Base-by-base conservation (phyloP, 1,140 invertebrate genomes). In the Lordiphosa clarofinis region DNA sequence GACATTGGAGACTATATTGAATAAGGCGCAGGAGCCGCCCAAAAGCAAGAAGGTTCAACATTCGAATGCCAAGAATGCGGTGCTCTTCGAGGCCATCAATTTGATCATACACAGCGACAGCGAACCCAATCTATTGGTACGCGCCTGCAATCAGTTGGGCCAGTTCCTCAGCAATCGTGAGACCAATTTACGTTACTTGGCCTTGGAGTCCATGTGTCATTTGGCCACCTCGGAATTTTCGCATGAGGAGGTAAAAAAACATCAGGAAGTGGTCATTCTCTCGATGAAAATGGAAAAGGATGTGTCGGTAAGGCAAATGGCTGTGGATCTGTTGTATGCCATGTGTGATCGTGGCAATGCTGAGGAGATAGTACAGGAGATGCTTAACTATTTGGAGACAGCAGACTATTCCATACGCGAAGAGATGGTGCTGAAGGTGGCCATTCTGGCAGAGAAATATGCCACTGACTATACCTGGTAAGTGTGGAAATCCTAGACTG, bases 11-110 rank as follows among this genome's bases (percentile, higher is more conserved):
- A 99, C 98, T n/a, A 99, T 99, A 86, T 92, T 99, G 67, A 99
- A 99, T 89, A 99, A 99, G 92, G 98, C 98, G 15, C 98, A 99
- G 90, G 99, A 99, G 89, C 97, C 98, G 52, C 98, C 98, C 31
- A 99, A 99, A 90, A 99, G 98, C 19, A 99, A 99, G 90, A 99
- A 99, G 91, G 98, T 99, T 43, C 99, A 99, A 91, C 99, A 99
- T 90, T 99, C 98, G 21, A 99, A 99, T 92, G 98, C 99, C 35
- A 99, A 99, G 90, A 99, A 99, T 92, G 98, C 99, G 39, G 98
- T 99, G 11, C 91, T 99, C 1, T 99, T 99, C 91, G 99, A 99
- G 91, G 99, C 99, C 12, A 99, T 99, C 87, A 99, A 98, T 91
- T 92, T 99, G 58, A 99, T 99, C 78, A 99, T 99, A 84, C 99